These are phyloP conservation scores for Cryptoleucopteryx plumbea DNA, from an alignment of 2,113 vertebrate genomes.

Conservation along the genomic window DNA sequence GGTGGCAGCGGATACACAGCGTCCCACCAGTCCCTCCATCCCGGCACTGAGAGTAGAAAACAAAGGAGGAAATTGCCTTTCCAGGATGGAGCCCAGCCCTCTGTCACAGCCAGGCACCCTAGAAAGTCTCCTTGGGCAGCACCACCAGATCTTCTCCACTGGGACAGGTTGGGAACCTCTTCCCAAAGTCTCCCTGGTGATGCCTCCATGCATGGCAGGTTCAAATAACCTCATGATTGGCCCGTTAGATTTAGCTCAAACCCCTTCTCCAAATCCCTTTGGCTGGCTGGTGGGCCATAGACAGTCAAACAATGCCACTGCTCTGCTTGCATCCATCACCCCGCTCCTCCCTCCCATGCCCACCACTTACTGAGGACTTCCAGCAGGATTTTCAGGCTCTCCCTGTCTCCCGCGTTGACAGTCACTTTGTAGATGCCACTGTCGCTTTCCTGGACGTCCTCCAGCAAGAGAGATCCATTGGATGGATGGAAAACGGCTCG, in stretches of 20 bases:
- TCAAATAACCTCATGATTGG: background rate
- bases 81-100: background rate
- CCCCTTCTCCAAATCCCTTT: background rate
- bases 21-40: background rate
- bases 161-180: background rate
- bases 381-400: background rate
- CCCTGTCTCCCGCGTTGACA: rapidly evolving
- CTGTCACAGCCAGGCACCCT: background rate
- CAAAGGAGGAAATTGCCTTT: background rate
- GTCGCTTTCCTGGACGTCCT: background rate
- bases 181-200: background rate
- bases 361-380: conserved; percentile 35
- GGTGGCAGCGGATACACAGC: background rate
- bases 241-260: background rate
- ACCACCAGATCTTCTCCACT: background rate
- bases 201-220: background rate
- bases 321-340: background rate
- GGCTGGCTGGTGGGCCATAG: rapidly evolving
- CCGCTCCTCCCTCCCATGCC: background rate
- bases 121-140: background rate
- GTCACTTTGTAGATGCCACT: conserved; percentile 31
- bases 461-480: background rate
- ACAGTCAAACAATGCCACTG: rapidly evolving
- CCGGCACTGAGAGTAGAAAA: background rate
- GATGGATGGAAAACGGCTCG: background rate